Evolutionary conservation across 2,888 invertebrate species (phyloP).

Genomic region (Bedellia somnulentella): DNA sequence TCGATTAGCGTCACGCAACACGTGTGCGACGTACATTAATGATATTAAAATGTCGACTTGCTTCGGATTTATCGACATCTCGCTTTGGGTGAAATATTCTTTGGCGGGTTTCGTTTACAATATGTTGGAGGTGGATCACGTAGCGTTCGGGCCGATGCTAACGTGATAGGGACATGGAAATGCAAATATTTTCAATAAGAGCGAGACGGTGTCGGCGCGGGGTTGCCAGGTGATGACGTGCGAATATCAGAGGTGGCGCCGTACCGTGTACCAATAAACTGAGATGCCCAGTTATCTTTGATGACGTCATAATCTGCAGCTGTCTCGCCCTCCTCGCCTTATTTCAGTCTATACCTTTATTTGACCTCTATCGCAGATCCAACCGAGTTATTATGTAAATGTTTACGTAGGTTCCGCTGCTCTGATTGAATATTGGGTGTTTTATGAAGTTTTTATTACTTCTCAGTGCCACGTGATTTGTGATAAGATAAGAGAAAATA

Average conservation of each 20-base stretch:
- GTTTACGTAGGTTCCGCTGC: no score
- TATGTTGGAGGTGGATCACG: slow-evolving; percentile 1
- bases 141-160: slow-evolving; percentile 4
- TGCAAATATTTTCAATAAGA: slow-evolving; percentile 53
- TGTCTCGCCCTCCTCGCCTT: slow-evolving; percentile 3
- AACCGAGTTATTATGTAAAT: no score
- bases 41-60: no score
- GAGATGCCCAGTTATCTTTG: slow-evolving; percentile 11
- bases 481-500: no score
- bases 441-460: no score
- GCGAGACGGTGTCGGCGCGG: slow-evolving; percentile 10
- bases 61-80: no score
- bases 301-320: slow-evolving; percentile 11
- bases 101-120: neutral
- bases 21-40: no score
- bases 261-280: slow-evolving; percentile 7
- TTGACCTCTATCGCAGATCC: slow-evolving; percentile 4
- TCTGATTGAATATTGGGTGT: no score
- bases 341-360: slow-evolving; percentile 3
- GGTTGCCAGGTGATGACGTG: slow-evolving; percentile 5
- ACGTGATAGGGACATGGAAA: slow-evolving; percentile 19
- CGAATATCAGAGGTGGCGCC: slow-evolving; percentile 1
- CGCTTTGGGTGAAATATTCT: slow-evolving; percentile 1
- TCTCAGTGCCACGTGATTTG: no score
- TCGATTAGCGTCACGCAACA: no score